Base-by-base conservation (phyloP, 2,113 vertebrate species). In the Nycticorax nycticorax region DNA sequence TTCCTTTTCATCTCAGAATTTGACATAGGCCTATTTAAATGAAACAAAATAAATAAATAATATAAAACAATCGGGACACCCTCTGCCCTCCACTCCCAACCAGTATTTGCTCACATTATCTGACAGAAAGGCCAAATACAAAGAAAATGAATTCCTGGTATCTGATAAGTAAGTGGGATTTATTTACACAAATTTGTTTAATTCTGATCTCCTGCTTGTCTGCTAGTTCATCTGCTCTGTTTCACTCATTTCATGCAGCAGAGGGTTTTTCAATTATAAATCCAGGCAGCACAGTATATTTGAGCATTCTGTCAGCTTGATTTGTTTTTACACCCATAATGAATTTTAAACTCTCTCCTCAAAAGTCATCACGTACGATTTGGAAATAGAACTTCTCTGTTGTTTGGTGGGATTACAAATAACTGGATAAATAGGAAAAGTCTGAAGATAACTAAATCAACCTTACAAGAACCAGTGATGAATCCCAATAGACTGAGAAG, bases 181-280 rank as follows among this genome's bases (percentile, higher is more conserved):
- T 97, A 95, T 97, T 95, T 92, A 89, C 73, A 94, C 80, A 91
- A 85, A 97, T 95, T 96, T 93, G 89, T 96, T 95, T 97, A 95
- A 97, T 95, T 97, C 74, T 82, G 32, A 69, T 97, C 77, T 92
- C 45, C 52, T 69, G 62, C 53, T 95, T 93, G 89, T 97, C 92
- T 95, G 77, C 66, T 91, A 53, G 89, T 69, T 97, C 95, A 92
- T 93, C 91, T 92, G 92, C 73, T 95, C 92, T 96, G 14, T 88
- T 97, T 95, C 92, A 78, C 86, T 95, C 92, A 96, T 95, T 97
- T 97, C 94, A 97, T 96, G 95, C 95, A 95, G 96, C 81, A 87
- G 84, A 96, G 89, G n/a, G 24, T 95, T 97, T 97, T 97, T 93
- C 96, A 97, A 97, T 97, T 97, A 97, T 93, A 95, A 93, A 95